These are phyloP conservation scores for Rotaria magnacalcarata DNA, from an alignment of 2,888 invertebrate genomes.

Conservation along the genomic window DNA sequence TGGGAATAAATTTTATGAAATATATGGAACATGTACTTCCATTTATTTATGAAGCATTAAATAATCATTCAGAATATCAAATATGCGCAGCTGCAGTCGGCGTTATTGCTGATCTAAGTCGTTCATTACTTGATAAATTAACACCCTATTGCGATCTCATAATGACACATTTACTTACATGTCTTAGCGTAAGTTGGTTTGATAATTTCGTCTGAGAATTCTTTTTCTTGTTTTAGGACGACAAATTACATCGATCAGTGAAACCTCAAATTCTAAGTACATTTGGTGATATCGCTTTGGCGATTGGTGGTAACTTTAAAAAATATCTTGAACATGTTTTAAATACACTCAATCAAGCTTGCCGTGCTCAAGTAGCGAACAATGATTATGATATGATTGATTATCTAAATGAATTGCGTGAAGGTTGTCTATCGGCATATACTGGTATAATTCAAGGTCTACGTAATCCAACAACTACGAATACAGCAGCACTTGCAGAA, in stretches of 20 bases:
- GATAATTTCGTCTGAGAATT: no score
- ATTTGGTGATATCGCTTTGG: constrained; percentile 92
- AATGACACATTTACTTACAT: constrained; percentile 73
- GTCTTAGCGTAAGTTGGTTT: background rate
- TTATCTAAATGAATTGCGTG: constrained; percentile 86
- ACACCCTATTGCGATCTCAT: constrained; percentile 92
- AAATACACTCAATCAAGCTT: constrained; percentile 77
- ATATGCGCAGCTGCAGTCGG: constrained; percentile 86
- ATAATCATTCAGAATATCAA: constrained; percentile 84
- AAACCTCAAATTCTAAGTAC: constrained; percentile 93
- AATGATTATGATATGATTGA: constrained; percentile 88
- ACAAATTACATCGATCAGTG: constrained; percentile 79
- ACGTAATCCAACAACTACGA: background rate
- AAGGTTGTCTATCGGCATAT: constrained; percentile 91
- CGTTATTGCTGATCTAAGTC: constrained; percentile 87
- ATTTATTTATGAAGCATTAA: constrained; percentile 72
- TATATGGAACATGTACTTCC: constrained; percentile 92
- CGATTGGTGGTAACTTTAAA: constrained; percentile 84
- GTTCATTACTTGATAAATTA: constrained; percentile 79
- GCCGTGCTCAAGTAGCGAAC: constrained; percentile 60
- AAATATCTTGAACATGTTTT: constrained; percentile 83
- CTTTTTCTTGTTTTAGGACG: background rate
- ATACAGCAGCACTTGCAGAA: background rate
- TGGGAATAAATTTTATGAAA: constrained; percentile 84
- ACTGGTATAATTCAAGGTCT: constrained; percentile 97